These are phyloP conservation scores for Noctua janthina DNA, from an alignment of 2,888 invertebrate species.

Conservation along the genomic window DNA sequence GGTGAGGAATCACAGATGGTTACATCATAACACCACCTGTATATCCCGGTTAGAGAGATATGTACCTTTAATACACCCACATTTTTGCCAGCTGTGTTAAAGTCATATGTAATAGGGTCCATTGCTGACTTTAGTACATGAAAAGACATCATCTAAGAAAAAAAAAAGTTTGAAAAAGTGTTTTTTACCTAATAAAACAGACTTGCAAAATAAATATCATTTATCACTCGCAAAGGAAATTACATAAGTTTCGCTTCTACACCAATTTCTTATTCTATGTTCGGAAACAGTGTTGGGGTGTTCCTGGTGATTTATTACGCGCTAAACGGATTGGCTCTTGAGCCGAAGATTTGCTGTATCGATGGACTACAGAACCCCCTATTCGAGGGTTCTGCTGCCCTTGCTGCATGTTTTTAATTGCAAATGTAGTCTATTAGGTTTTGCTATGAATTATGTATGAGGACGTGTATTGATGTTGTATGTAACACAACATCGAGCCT, in stretches of 20 bases:
- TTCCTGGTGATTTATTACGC: conserved; percentile 85
- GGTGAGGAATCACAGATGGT: not conserved
- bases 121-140: not conserved
- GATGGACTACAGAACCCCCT: conserved; percentile 61
- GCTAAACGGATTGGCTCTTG: conserved; percentile 85
- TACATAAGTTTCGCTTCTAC: conserved; percentile 23
- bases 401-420: conserved; percentile 39
- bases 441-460: conserved; percentile 35
- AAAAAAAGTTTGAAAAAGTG: not conserved
- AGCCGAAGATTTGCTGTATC: conserved; percentile 80
- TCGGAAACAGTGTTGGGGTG: conserved; percentile 75
- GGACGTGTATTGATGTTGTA: conserved; percentile 11
- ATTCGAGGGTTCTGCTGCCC: conserved; percentile 36
- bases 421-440: conserved; percentile 20
- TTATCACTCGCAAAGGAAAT: conserved; percentile 14
- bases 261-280: conserved; percentile 48
- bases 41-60: not conserved
- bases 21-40: not conserved
- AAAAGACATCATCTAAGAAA: not conserved
- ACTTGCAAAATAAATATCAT: not conserved
- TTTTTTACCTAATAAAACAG: not conserved
- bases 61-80: not conserved
- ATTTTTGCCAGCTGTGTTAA: not conserved
- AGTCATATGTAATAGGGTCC: not conserved
- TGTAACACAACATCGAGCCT: no score